Evolutionary conservation across 2,113 vertebrate species (phyloP).

Genomic region (Crocuta crocuta): DNA sequence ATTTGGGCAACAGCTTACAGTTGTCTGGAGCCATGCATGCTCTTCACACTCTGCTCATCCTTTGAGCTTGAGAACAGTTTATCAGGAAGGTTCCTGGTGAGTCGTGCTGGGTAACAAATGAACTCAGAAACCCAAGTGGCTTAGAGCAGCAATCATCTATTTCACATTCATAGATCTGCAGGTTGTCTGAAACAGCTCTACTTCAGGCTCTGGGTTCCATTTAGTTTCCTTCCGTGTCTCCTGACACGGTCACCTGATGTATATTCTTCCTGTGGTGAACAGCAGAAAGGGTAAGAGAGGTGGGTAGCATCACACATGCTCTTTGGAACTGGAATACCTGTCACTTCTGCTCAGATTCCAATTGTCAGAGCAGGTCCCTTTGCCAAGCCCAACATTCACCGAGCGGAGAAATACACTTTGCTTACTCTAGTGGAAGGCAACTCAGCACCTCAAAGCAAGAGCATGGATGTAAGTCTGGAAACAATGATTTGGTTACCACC

Average conservation of each 20-base stretch:
- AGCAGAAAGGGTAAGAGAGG: not conserved
- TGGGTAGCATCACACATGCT: not conserved
- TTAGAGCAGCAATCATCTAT: not conserved
- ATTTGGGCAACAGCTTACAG: not conserved
- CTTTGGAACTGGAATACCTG: not conserved
- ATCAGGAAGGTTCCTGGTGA: not conserved
- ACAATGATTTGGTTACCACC: not conserved
- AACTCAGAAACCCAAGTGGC: not conserved
- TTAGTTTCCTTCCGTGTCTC: not conserved
- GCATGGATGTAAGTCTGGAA: not conserved
- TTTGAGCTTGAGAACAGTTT: not conserved
- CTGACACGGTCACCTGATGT: not conserved
- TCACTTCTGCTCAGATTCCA: not conserved
- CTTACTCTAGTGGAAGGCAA: not conserved
- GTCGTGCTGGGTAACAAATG: not conserved
- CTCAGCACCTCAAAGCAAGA: not conserved
- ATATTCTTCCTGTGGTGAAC: fast-evolving
- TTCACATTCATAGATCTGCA: not conserved
- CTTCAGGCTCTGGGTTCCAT: not conserved
- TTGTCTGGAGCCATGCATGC: not conserved
- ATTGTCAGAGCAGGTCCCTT: not conserved
- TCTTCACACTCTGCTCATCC: too few species aligned
- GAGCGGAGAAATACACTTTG: not conserved
- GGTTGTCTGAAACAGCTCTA: not conserved
- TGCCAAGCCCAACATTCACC: not conserved